Evolutionary conservation across 2,113 vertebrate species (phyloP).

Genomic region (Cyanoramphus novaezelandiae): DNA sequence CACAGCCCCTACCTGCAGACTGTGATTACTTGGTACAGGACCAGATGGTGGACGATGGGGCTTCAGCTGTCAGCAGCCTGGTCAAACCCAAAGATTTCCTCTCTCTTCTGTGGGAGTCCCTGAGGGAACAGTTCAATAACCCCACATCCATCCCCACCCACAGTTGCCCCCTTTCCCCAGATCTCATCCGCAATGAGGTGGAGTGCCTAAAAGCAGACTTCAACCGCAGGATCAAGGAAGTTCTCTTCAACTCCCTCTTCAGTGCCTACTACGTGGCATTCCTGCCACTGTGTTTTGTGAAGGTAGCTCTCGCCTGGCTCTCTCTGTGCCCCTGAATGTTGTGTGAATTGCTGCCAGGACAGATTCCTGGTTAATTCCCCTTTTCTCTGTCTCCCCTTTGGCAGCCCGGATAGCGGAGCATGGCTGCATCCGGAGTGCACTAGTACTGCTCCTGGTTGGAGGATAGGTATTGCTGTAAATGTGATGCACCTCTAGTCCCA

Average conservation of each 20-base stretch:
- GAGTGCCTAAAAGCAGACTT: constrained; percentile 97
- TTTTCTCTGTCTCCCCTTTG: constrained; percentile 84
- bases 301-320: constrained; percentile 76
- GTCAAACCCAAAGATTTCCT: constrained; percentile 92
- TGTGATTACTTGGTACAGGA: constrained; percentile 87
- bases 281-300: constrained; percentile 96
- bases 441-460: constrained; percentile 79
- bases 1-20: constrained; percentile 80
- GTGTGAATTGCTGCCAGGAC: constrained; percentile 41
- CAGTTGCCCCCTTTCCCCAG: constrained; percentile 93
- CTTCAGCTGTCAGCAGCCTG: constrained; percentile 77
- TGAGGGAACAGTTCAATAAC: constrained; percentile 92
- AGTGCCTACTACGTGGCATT: constrained; percentile 98
- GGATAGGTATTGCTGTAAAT: constrained; percentile 80
- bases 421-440: constrained; percentile 79
- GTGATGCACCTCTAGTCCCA: constrained; percentile 75
- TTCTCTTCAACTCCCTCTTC: constrained; percentile 99
- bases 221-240: constrained; percentile 97
- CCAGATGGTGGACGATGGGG: constrained; percentile 77
- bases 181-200: constrained; percentile 94
- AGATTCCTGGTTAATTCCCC: constrained; percentile 78
- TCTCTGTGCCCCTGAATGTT: constrained; percentile 7
- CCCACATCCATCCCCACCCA: constrained; percentile 87
- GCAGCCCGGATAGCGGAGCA: constrained; percentile 81
- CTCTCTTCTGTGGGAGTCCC: constrained; percentile 88